phyloP scores from a whole-genome alignment of 53 echinoderm and acorn worm genomes.

The Echinometra lucunter region DNA sequence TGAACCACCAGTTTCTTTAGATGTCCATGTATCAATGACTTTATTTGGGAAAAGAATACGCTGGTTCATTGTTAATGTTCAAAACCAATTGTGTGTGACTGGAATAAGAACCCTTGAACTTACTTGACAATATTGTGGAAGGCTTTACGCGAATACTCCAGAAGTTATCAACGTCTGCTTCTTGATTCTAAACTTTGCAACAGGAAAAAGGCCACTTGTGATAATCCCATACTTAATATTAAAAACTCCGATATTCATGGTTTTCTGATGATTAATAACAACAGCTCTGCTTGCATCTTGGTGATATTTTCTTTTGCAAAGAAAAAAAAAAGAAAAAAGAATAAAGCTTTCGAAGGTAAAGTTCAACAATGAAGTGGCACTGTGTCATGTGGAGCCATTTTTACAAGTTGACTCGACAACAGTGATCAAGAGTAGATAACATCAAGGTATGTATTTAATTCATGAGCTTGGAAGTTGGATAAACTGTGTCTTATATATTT shows the following conservation, averaged over 20 bases:
- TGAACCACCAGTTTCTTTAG: not conserved
- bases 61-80: not conserved
- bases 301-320: not conserved
- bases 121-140: not conserved
- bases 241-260: not conserved
- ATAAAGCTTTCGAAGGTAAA: not conserved
- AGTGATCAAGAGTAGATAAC: not conserved
- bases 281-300: not conserved
- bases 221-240: not conserved
- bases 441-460: slow-evolving; percentile 3
- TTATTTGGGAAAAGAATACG: not conserved
- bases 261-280: not conserved
- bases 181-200: not conserved
- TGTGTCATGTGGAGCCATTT: not conserved
- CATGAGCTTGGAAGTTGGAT: not conserved
- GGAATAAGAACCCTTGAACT: not conserved
- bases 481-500: not conserved
- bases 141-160: not conserved
- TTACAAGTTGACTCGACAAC: not conserved
- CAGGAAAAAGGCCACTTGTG: too few species aligned
- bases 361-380: not conserved
- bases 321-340: not conserved
- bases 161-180: not conserved
- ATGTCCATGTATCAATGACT: not conserved
- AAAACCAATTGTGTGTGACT: not conserved